Evolutionary conservation across 2,113 vertebrate genomes (phyloP), one percentile per base, ranked within the genome.

Genomic region (Pundamilia nyererei): DNA sequence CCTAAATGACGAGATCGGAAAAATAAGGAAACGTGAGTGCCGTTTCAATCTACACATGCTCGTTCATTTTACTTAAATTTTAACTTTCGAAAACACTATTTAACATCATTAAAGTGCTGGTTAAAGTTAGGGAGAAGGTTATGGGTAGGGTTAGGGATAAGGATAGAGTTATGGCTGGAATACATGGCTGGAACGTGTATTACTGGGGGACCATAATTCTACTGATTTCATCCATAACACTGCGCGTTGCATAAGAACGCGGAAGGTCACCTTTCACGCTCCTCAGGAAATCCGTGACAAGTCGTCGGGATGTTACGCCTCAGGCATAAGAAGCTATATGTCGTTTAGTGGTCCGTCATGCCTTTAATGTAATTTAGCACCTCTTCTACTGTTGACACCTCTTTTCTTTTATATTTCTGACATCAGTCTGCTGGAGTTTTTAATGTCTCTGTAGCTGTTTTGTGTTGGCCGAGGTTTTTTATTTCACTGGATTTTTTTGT

Each of bases 111-210:
- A 62, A 62, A 62, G 15, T 62, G 58, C 58, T 62, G 58, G 29
- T 62, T 62, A 62, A 62, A 33, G 58, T 19, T 19, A 1, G 58
- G 29, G 29, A 62, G 5, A 33, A 62, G 15, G 29, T 33, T 62
- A 62, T 19, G 58, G 58, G 15, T 62, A 19, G 9, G 14, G 9
- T 51, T 51, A 51, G 51, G n/a, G 29, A 0, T 1, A 60, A 0
- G 56, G 2, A 19, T 33, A 62, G 58, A 33, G 29, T 6, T 62
- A 4, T 1, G 29, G 29, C 29, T 4, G 58, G 29, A 62, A 62
- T 33, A 1, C 56, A 33, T 60, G 56, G 15, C 56, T 60, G 15
- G 29, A 33, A 33, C 2, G 15, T 62, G 29, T 62, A 11, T 33
- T 62, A 62, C 0, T 33, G 29, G 15, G 3, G 6, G 58, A 60